Evolutionary conservation across 35 echinoderm and acorn worm species (phyloP).

Genomic region (Patiria miniata): DNA sequence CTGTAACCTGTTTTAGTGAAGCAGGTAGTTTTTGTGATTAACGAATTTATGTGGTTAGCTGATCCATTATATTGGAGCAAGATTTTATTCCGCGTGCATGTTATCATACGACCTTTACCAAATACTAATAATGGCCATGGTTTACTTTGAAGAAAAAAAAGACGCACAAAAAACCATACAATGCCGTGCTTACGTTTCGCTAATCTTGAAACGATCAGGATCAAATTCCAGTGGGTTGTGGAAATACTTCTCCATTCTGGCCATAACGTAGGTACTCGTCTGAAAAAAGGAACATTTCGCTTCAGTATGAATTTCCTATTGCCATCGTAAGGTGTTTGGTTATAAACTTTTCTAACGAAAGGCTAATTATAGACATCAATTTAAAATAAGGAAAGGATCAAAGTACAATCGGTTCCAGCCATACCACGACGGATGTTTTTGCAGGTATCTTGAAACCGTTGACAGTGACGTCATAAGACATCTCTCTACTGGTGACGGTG

Average conservation of each 20-base stretch:
- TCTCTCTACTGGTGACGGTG: neutral
- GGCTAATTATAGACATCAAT: neutral
- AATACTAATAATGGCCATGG: neutral
- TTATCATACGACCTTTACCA: no score
- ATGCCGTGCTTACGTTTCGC: conserved; percentile 37
- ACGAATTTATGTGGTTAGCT: no score
- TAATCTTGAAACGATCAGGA: conserved; percentile 65
- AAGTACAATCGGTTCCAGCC: neutral
- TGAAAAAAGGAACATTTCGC: conserved; percentile 1
- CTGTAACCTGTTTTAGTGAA: no score
- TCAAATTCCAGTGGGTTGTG: conserved; percentile 58
- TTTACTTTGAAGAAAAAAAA: neutral
- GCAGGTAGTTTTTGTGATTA: no score
- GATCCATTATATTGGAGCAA: no score
- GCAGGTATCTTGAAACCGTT: neutral
- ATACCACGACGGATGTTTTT: neutral
- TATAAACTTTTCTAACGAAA: no score
- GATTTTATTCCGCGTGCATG: no score
- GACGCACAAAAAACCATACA: neutral
- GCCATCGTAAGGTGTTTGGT: no score
- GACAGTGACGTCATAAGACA: neutral
- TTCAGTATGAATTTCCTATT: no score
- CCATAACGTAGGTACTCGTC: conserved; percentile 30
- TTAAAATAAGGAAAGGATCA: neutral
- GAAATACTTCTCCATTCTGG: conserved; percentile 55